phyloP scores from a whole-genome alignment of 30 jellyfish, hydroid and myxozoan species.

The Pelagia noctiluca region DNA sequence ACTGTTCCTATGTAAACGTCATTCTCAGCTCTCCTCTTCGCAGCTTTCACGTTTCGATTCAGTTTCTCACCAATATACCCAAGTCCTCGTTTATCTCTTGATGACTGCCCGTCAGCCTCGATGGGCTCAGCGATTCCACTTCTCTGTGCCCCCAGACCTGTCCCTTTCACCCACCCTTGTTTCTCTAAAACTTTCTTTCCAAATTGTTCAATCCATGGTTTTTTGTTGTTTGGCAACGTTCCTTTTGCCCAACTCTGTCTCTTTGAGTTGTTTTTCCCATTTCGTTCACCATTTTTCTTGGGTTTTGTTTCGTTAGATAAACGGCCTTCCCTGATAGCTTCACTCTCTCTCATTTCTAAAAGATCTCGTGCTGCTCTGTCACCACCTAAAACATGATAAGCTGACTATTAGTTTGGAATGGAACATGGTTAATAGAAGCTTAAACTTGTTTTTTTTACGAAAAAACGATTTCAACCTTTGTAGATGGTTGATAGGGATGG shows the following conservation, averaged over 20 bases:
- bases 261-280: too few species aligned
- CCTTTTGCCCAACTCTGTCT: too few species aligned
- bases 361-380: constrained; percentile 70
- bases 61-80: constrained; percentile 79
- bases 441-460: too few species aligned
- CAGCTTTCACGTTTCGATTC: constrained; percentile 20
- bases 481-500: too few species aligned
- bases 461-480: too few species aligned
- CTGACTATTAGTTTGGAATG: too few species aligned
- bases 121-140: constrained; percentile 77
- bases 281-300: too few species aligned
- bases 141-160: constrained; percentile 70
- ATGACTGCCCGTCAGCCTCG: constrained; percentile 71
- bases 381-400: constrained; percentile 22
- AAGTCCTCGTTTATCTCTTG: constrained; percentile 69
- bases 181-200: constrained; percentile 59
- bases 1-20: constrained; percentile 72
- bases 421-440: too few species aligned
- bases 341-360: constrained; percentile 41
- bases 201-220: constrained; percentile 59
- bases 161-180: constrained; percentile 79
- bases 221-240: too few species aligned
- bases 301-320: too few species aligned
- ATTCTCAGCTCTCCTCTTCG: constrained; percentile 45
- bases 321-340: constrained; percentile 33